These are phyloP conservation scores for Mustelus asterias DNA, from an alignment of 2,113 vertebrate genomes.

Conservation along the genomic window DNA sequence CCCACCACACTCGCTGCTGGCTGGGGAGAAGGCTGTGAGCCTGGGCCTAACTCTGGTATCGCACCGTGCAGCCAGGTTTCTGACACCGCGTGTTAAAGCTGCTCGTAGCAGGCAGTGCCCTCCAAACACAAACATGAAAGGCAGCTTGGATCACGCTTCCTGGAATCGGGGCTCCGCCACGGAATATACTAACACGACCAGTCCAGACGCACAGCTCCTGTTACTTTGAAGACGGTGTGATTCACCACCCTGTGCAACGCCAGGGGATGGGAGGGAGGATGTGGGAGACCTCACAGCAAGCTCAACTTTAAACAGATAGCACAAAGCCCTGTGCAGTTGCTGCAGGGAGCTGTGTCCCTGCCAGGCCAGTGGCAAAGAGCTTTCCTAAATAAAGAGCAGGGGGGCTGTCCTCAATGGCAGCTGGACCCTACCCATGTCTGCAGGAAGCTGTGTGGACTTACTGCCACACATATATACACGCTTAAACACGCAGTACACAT, in stretches of 20 bases:
- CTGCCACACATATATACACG: background rate
- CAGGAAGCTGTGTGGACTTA: background rate
- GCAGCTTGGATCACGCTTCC: background rate
- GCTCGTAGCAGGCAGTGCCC: background rate
- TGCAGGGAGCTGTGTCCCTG: background rate
- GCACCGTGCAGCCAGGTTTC: background rate
- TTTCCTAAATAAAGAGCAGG: conserved; percentile 10
- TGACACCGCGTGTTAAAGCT: background rate
- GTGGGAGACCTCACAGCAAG: conserved; percentile 33
- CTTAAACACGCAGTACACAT: background rate
- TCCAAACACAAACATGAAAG: background rate
- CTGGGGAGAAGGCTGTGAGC: too few relatives aligned
- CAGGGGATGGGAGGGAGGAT: background rate
- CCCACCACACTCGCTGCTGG: too few relatives aligned
- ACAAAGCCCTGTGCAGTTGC: background rate
- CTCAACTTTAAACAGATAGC: background rate
- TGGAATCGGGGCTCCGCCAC: background rate
- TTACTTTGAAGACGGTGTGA: background rate
- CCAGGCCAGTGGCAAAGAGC: background rate
- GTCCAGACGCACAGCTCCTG: background rate
- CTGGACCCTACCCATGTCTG: background rate
- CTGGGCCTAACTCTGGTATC: too few relatives aligned
- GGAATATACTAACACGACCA: background rate
- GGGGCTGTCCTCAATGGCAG: background rate
- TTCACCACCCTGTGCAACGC: background rate